These are phyloP conservation scores for Suncus etruscus DNA, from an alignment of 2,113 vertebrate genomes.

Conservation along the genomic window DNA sequence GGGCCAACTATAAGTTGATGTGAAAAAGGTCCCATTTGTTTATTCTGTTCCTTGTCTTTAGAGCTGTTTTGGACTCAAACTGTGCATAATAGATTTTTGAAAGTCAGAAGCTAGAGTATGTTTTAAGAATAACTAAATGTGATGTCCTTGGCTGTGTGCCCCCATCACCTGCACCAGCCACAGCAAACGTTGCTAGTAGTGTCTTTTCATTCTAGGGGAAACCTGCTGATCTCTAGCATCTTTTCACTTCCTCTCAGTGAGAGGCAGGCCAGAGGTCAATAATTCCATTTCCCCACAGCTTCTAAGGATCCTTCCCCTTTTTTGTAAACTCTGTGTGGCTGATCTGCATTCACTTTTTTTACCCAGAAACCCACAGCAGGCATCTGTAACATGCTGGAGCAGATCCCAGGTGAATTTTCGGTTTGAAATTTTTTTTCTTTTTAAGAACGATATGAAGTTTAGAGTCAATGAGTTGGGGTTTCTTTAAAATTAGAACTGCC, in stretches of 20 bases:
- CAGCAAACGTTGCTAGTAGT: not conserved
- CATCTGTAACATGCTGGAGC: not conserved
- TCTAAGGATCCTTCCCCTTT: not conserved
- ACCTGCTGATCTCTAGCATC: constrained; percentile 35
- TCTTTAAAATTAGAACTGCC: constrained; percentile 43
- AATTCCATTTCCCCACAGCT: constrained; percentile 36
- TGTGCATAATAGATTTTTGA: constrained; percentile 29
- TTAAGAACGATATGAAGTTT: not conserved
- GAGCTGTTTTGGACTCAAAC: not conserved
- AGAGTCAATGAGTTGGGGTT: not conserved
- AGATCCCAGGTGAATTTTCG: not conserved
- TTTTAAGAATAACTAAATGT: constrained; percentile 52
- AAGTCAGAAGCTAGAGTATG: not conserved
- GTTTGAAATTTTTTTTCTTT: constrained; percentile 14
- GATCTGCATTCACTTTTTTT: not conserved
- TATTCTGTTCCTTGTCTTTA: not conserved
- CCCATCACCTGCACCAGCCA: not conserved
- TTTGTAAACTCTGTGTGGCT: not conserved
- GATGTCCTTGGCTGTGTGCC: not conserved
- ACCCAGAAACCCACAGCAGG: not conserved
- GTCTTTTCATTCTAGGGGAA: constrained; percentile 54
- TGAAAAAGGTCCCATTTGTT: not conserved
- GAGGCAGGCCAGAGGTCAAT: constrained; percentile 36
- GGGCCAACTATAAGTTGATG: not conserved
- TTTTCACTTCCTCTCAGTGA: constrained; percentile 44